Percentiles rank a stretch among this genome's conserved stretches.
Evolutionary conservation across 2,113 vertebrate genomes (phyloP).

Genomic region (Probosciger aterrimus): DNA sequence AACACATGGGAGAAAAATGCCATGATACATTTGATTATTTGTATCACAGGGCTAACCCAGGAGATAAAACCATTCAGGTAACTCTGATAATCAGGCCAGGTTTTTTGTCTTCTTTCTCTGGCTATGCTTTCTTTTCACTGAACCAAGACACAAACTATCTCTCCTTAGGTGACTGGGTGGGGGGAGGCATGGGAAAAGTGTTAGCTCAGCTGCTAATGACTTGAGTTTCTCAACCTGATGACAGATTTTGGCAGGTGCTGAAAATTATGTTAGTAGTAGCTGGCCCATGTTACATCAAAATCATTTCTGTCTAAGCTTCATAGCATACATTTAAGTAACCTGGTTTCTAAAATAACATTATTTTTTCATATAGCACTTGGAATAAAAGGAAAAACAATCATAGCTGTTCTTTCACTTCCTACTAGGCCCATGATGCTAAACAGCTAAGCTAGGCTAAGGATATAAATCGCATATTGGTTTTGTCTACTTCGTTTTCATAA

Average conservation of each 20-base stretch:
- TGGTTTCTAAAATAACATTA: background rate
- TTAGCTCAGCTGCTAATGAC: background rate
- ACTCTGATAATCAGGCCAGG: background rate
- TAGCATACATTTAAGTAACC: background rate
- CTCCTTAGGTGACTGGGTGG: background rate
- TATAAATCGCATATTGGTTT: background rate
- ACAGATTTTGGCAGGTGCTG: background rate
- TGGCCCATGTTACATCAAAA: background rate
- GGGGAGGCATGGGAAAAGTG: background rate
- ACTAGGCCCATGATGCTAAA: background rate
- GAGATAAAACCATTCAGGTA: accelerated
- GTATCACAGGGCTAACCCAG: background rate
- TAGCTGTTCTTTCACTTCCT: background rate
- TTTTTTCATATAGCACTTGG: background rate
- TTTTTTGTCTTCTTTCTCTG: background rate
- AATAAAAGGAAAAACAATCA: background rate
- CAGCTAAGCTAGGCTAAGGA: background rate
- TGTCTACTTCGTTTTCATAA: background rate
- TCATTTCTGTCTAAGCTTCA: background rate
- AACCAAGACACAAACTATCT: background rate
- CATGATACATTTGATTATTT: accelerated
- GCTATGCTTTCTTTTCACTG: background rate
- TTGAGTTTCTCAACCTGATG: background rate
- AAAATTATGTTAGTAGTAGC: background rate
- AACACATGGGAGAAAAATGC: background rate